Evolutionary conservation across 2,888 invertebrate species (phyloP), one percentile per base, ranked within the genome.

Genomic region (Epiblema foenella): DNA sequence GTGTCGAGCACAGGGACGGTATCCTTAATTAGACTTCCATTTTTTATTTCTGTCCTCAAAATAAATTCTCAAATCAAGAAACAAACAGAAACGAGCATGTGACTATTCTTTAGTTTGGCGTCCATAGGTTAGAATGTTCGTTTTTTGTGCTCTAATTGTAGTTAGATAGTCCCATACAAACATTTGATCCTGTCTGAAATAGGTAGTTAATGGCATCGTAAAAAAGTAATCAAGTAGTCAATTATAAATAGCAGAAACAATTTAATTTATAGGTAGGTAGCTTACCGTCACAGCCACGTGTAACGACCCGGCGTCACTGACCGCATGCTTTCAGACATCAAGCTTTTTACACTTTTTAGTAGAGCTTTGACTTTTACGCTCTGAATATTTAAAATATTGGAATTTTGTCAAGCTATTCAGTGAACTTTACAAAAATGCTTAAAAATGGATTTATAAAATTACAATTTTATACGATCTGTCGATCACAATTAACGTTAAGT

Each of bases 281-380:
- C 10, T 46, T 46, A 39, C 29, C 11, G 51, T 64, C 51, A 18
- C n/a, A 33, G 51, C 51, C 69, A 62, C 64, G 69, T 68, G 56
- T 49, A 29, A 29, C 20, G 20, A 17, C 37, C 17, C 46, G 57
- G 62, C 46, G 63, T 29, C 0, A 62, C 49, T 15, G 51, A 58
- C 52, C 37, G 49, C 49, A 63, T 57, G 51, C 64, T 64, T 63
- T 69, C 69, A 64, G 69, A 57, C 51, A 39, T 18, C 18, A 69
- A 46, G 64, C 58, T 51, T 58, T 46, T 64, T 69, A 69, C 24
- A 52, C n/a, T 15, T 59, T 65, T 59, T 58, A 54, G 46, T 33
- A 18, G 64, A 20, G 64, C 69, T 65, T 58, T 65, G 64, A 58
- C 64, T 69, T 69, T 29, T 24, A 58, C 18, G 54, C 58, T 52